Percentiles rank a stretch among this genome's conserved stretches.
These are phyloP conservation scores for Echinarachnius parma DNA, from an alignment of 53 echinoderm and acorn worm species.

Conservation along the genomic window DNA sequence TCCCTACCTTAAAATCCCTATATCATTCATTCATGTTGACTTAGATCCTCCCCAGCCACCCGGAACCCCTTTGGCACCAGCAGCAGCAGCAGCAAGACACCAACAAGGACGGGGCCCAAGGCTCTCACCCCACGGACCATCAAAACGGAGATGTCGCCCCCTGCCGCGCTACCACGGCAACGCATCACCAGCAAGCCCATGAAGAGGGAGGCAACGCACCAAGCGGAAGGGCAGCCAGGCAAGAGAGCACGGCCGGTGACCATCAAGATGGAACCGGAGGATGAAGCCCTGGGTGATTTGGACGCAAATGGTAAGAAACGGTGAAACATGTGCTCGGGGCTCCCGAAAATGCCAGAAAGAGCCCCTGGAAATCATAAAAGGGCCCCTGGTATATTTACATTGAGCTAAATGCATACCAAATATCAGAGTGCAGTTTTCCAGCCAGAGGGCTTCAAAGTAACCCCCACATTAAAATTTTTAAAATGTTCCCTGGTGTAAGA, in stretches of 20 bases:
- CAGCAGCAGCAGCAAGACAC: slow-evolving; percentile 64
- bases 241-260: slow-evolving; percentile 55
- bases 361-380: too few species aligned
- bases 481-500: neutral
- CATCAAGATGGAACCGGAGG: slow-evolving; percentile 54
- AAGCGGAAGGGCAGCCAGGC: slow-evolving; percentile 30
- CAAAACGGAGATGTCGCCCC: slow-evolving; percentile 53
- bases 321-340: too few species aligned
- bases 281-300: too few species aligned
- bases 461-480: too few species aligned
- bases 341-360: too few species aligned
- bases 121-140: slow-evolving; percentile 68
- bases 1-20: too few species aligned
- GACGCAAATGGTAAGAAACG: too few species aligned
- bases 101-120: slow-evolving; percentile 63
- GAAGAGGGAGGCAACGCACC: slow-evolving; percentile 61
- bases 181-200: slow-evolving; percentile 41
- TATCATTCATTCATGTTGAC: neutral
- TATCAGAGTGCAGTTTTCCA: too few species aligned
- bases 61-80: slow-evolving; percentile 75
- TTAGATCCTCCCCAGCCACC: slow-evolving; percentile 32
- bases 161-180: slow-evolving; percentile 33
- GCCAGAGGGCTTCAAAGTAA: too few species aligned
- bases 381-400: too few species aligned
- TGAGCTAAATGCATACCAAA: too few species aligned